Evolutionary conservation across 2,888 invertebrate species (phyloP), one percentile per base, ranked within the genome.

Genomic region (Himalopsyche tibetana): DNA sequence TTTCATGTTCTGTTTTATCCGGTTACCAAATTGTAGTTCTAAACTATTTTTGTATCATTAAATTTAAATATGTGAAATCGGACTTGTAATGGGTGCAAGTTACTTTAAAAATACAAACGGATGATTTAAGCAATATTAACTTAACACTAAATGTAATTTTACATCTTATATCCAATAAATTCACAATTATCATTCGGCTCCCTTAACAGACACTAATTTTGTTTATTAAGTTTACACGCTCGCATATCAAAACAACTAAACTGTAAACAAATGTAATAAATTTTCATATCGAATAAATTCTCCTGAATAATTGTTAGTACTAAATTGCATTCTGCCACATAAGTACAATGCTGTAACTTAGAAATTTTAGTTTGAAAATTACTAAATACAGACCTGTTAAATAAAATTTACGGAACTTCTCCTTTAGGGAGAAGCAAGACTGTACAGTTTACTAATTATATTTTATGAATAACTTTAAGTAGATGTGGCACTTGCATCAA

Each of bases 211-310:
- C 11, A 19, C 4, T 63, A 63, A 63, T 19, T 63, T 63, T 63
- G 19, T 63, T 63, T 9, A 63, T 63, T 63, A 63, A 63, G 28
- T 19, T 63, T 19, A 19, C 19, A 63, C 63, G 8, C 8, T 63
- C 63, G 63, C 8, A 19, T 19, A 63, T 63, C 63, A 63, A 63
- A 63, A 28, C 63, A 28, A 19, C 63, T 19, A 19, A 19, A 63
- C 63, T 63, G 63, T 19, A 19, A 63, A 51, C 63, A 19, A 19
- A 9, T 9, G 63, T 19, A 63, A 63, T 63, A 63, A 63, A 63
- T 56, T 56, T 56, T 56, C 56, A 56, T 56, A 56, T 56, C 19
- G 56, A 56, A 56, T 56, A 56, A 56, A 56, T 63, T 63, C 15
- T 19, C 19, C 63, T 4, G 11, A 63, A 63, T 63, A 19, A 63